Conservation (phyloP, 1,140 invertebrate species). For the Campoletis sonorensis region DNA sequence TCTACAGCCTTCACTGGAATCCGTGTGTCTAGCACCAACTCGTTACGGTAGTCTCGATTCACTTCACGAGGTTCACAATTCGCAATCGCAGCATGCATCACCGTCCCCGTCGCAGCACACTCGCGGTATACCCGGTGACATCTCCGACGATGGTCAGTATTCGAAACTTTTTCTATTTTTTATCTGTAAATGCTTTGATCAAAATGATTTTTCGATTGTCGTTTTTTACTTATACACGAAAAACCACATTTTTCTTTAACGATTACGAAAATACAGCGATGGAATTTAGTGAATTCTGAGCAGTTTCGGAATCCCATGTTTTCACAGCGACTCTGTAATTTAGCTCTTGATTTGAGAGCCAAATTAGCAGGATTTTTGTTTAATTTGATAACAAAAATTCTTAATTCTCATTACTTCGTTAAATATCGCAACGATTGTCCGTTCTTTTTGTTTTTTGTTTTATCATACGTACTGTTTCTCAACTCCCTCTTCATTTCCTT, state of each 20-base stretch:
- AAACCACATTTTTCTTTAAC: too few relatives aligned
- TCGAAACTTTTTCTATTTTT: neutral
- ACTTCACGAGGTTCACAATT: conserved; percentile 77
- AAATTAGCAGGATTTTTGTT: too few relatives aligned
- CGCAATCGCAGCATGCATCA: conserved; percentile 62
- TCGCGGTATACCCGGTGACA: conserved; percentile 68
- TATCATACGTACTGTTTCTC: neutral
- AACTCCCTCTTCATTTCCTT: neutral
- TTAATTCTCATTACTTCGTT: too few relatives aligned
- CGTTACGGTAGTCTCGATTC: conserved; percentile 81
- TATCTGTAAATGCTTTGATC: neutral
- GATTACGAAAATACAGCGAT: too few relatives aligned
- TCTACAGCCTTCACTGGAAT: conserved; percentile 59
- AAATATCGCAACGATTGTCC: too few relatives aligned
- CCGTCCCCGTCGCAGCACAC: conserved; percentile 68
- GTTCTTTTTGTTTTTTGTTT: neutral
- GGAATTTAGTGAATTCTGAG: too few relatives aligned
- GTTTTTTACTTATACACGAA: too few relatives aligned
- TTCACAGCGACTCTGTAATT: too few relatives aligned
- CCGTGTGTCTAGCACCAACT: conserved; percentile 59
- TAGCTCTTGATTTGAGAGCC: too few relatives aligned
- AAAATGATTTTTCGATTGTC: neutral
- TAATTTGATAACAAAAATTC: too few relatives aligned
- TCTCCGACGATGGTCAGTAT: conserved; percentile 79
- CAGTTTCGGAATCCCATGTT: too few relatives aligned